A percentile compares a stretch with the other conserved stretches of the same genome.
phyloP scores from a whole-genome alignment of 2,888 invertebrate genomes.

The Acheta domesticus region DNA sequence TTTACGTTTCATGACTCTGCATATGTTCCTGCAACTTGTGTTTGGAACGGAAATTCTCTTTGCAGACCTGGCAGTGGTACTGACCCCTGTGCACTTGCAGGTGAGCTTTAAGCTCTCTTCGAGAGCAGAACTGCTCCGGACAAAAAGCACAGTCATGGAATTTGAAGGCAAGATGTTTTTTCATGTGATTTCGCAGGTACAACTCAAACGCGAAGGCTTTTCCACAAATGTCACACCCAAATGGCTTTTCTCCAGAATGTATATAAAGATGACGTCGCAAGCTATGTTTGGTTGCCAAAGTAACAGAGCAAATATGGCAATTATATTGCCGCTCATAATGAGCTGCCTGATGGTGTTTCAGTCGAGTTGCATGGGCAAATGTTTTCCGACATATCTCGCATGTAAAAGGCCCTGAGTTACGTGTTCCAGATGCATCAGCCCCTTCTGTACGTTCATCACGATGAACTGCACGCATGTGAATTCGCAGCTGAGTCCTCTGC shows the following conservation, averaged over 20 bases:
- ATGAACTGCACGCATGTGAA: neutral
- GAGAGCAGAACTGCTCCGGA: conserved; percentile 3
- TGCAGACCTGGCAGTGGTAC: conserved; percentile 18
- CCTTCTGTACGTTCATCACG: neutral
- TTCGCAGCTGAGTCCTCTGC: neutral
- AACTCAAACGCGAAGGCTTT: conserved; percentile 27
- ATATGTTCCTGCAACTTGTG: neutral
- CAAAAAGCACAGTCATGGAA: conserved; percentile 5
- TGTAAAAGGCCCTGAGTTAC: neutral
- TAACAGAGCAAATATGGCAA: conserved; percentile 8
- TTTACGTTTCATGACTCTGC: neutral
- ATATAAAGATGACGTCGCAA: conserved; percentile 23
- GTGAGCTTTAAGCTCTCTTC: neutral
- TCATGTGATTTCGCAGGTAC: conserved; percentile 25
- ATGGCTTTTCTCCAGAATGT: conserved; percentile 28
- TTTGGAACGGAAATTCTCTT: neutral
- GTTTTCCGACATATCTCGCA: neutral
- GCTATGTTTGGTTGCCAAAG: neutral
- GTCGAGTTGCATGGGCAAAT: neutral
- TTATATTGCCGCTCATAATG: conserved; percentile 7
- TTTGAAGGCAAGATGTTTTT: neutral
- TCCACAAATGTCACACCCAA: conserved; percentile 24
- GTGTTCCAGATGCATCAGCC: neutral
- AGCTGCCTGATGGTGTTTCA: neutral
- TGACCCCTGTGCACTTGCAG: conserved; percentile 1